A percentile compares a stretch with the other conserved stretches of the same genome.
Conservation (phyloP, 2,797 vertebrate species). For the Malurus splendens region DNA sequence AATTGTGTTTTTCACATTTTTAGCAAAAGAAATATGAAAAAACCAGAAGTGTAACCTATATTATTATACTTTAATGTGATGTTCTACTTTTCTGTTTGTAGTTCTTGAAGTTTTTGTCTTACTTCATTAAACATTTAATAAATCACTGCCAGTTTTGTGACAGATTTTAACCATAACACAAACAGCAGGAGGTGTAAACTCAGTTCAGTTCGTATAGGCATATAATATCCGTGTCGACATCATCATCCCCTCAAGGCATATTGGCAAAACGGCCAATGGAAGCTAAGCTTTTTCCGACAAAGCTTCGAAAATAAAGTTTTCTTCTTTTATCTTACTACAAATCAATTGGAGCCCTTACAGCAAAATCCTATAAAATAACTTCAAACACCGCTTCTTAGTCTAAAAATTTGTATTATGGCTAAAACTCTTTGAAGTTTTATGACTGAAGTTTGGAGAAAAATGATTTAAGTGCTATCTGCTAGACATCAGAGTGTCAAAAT, state of each 20-base stretch:
- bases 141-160: constrained; percentile 98
- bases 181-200: constrained; percentile 95
- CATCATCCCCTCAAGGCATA: constrained; percentile 88
- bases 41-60: constrained; percentile 71
- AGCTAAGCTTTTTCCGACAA: constrained; percentile 99
- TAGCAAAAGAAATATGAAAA: constrained; percentile 68
- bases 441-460: constrained; percentile 99
- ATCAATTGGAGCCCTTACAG: constrained; percentile 99
- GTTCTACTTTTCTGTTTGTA: constrained; percentile 91
- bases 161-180: constrained; percentile 97
- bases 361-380: constrained; percentile 99
- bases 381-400: constrained; percentile 99
- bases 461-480: constrained; percentile 99
- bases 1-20: constrained; percentile 66
- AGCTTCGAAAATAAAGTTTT: constrained; percentile 99
- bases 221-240: constrained; percentile 94
- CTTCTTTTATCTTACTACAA: constrained; percentile 99
- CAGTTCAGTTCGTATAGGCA: constrained; percentile 89
- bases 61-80: constrained; percentile 78
- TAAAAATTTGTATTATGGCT: constrained; percentile 99
- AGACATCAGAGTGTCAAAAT: constrained; percentile 96
- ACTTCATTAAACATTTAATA: constrained; percentile 98
- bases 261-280: constrained; percentile 97
- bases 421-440: constrained; percentile 97
- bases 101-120: constrained; percentile 96